Evolutionary conservation across 2,113 vertebrate genomes (phyloP).

Genomic region (Myiagra hebetior): DNA sequence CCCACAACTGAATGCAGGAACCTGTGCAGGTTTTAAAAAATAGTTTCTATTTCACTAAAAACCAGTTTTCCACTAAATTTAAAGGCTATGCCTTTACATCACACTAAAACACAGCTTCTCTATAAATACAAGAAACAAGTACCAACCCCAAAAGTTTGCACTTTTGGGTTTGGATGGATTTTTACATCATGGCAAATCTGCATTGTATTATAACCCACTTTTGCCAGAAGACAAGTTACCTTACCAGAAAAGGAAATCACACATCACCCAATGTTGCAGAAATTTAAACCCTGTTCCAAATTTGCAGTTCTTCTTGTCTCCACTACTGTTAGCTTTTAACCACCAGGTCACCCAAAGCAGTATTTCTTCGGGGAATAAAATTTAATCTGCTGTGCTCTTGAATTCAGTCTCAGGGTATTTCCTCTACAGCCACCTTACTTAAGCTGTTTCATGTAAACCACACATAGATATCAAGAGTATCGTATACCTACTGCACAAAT

Average conservation of each 20-base stretch:
- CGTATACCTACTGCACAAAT: background rate
- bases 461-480: background rate
- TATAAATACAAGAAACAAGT: background rate
- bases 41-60: background rate
- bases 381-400: background rate
- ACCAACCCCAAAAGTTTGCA: background rate
- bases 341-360: background rate
- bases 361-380: background rate
- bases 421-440: background rate
- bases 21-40: background rate
- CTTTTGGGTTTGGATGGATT: background rate
- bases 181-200: background rate
- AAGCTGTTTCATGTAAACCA: background rate
- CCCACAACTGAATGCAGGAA: background rate
- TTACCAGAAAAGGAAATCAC: background rate
- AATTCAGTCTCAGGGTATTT: background rate
- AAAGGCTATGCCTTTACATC: background rate
- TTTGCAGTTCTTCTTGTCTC: background rate
- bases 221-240: background rate
- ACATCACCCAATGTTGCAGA: accelerated
- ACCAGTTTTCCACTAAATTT: background rate
- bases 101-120: background rate
- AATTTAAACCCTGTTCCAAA: background rate
- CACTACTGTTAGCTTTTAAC: background rate
- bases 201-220: background rate